Conservation (phyloP, 2,888 invertebrate genomes). For the Xestia xanthographa region DNA sequence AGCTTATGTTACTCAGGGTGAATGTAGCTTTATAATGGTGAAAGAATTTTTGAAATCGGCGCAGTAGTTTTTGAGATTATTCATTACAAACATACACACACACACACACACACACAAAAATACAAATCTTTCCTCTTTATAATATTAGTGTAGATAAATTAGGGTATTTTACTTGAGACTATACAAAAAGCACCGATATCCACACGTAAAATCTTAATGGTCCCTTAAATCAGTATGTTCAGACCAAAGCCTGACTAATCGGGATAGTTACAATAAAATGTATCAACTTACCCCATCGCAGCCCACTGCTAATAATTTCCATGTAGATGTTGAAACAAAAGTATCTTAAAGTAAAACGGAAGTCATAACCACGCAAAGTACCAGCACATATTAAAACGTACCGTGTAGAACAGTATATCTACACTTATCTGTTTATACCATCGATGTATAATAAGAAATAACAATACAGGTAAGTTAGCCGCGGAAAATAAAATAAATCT, state of each 20-base stretch:
- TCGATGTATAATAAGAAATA: slow-evolving; percentile 44
- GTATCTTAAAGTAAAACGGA: not conserved
- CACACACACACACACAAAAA: too few species aligned
- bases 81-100: too few species aligned
- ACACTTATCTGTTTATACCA: slow-evolving; percentile 26
- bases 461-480: slow-evolving; percentile 38
- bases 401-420: not conserved
- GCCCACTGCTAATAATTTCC: not conserved
- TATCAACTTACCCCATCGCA: not conserved
- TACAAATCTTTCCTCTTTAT: too few species aligned
- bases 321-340: slow-evolving; percentile 2
- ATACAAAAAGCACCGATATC: not conserved
- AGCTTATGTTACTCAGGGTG: too few species aligned
- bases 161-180: not conserved
- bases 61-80: too few species aligned
- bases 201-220: not conserved
- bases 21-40: too few species aligned
- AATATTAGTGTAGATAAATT: too few species aligned
- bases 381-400: not conserved
- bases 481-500: slow-evolving; percentile 52
- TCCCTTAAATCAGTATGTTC: not conserved
- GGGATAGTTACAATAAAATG: not conserved
- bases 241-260: not conserved
- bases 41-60: too few species aligned
- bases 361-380: slow-evolving; percentile 2